Conservation (phyloP, 2,113 vertebrate species). For the Campylorhamphus procurvoides region DNA sequence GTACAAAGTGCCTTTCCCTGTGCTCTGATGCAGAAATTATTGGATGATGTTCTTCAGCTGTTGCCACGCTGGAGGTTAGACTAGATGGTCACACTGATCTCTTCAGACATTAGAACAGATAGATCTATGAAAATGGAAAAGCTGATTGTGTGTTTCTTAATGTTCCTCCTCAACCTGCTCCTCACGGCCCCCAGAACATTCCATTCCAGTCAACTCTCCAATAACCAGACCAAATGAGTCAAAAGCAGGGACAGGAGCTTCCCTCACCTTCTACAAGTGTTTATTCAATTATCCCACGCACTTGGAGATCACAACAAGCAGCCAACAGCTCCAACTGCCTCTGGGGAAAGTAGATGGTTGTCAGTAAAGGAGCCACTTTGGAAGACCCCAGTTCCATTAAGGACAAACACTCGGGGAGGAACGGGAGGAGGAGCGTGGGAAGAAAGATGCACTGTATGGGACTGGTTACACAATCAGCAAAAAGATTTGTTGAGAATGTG, state of each 20-base stretch:
- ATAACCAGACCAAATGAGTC: background rate
- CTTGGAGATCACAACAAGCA: background rate
- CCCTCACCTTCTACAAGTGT: background rate
- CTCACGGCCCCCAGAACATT: background rate
- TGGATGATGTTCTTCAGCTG: constrained; percentile 9
- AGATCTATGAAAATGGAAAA: background rate
- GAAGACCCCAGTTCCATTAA: background rate
- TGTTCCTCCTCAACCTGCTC: background rate
- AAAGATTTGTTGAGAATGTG: background rate
- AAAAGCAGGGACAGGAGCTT: background rate
- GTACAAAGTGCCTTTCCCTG: constrained; percentile 30
- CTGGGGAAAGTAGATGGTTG: background rate
- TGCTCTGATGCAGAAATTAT: constrained; percentile 59
- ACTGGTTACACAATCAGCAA: background rate
- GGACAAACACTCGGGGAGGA: background rate
- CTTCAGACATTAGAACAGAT: constrained; percentile 16
- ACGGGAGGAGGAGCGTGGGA: background rate
- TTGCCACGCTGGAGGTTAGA: constrained; percentile 14
- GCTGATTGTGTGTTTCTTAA: constrained; percentile 13
- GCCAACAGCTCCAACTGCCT: background rate
- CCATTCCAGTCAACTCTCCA: background rate
- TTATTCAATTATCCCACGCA: background rate
- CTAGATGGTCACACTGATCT: constrained; percentile 1
- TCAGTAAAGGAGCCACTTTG: background rate
- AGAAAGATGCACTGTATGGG: background rate